phyloP scores from a whole-genome alignment of 2,113 vertebrate species.

The Limnothrissa miodon region DNA sequence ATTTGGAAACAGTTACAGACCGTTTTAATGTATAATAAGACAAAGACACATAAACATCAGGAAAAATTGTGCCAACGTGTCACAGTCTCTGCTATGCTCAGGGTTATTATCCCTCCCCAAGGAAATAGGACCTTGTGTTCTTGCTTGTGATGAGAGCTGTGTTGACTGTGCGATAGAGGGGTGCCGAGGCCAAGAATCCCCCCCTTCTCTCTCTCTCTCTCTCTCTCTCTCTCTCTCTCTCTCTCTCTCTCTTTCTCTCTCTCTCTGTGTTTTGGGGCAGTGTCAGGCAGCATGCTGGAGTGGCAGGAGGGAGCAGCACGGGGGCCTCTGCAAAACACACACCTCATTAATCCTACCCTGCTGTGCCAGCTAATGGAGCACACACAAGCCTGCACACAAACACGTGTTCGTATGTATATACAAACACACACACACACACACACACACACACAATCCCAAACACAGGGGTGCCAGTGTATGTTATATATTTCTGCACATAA shows the following conservation, averaged over 20 bases:
- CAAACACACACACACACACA: too few species aligned
- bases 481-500: neutral
- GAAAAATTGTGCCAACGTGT: too few species aligned
- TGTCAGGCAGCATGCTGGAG: conserved; percentile 11
- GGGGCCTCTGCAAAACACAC: conserved; percentile 22
- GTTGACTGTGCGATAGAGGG: neutral
- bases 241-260: neutral
- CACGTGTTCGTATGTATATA: neutral
- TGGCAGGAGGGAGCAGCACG: neutral
- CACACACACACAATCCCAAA: neutral
- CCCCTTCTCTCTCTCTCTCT: neutral
- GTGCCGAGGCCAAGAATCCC: neutral
- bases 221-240: neutral
- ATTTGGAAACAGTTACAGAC: too few species aligned
- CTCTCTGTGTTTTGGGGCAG: too few species aligned
- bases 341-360: conserved; percentile 24
- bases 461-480: neutral
- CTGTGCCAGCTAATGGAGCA: conserved; percentile 9
- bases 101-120: neutral
- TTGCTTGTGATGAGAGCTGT: neutral
- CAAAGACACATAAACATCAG: too few species aligned
- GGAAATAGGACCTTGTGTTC: neutral
- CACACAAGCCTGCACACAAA: neutral
- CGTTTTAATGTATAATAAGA: too few species aligned
- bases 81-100: neutral